These are phyloP conservation scores for Hypothenemus hampei DNA, from an alignment of 1,140 invertebrate genomes.

Conservation along the genomic window DNA sequence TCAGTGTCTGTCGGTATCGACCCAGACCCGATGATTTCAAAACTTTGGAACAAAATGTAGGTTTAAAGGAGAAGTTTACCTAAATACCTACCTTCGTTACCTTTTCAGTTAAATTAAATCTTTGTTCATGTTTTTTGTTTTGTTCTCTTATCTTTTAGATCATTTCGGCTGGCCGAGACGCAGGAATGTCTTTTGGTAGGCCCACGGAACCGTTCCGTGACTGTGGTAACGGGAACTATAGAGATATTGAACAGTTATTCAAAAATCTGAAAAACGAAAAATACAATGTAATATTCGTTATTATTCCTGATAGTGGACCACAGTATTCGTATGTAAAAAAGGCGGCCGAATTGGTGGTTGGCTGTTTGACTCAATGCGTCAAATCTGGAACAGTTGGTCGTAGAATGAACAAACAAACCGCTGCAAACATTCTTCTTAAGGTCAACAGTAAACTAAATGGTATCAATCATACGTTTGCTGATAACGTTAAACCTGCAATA, in stretches of 20 bases:
- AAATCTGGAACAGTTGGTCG: slow-evolving; percentile 54
- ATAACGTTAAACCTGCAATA: slow-evolving; percentile 35
- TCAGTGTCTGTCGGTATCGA: slow-evolving; percentile 21
- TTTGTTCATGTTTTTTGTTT: neutral
- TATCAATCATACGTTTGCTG: slow-evolving; percentile 63
- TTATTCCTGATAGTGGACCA: slow-evolving; percentile 46
- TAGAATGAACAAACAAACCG: slow-evolving; percentile 48
- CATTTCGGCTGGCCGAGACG: slow-evolving; percentile 10
- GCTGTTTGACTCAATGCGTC: slow-evolving; percentile 79
- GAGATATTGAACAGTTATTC: slow-evolving; percentile 27
- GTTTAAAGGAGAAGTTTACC: neutral
- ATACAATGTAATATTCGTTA: slow-evolving; percentile 51
- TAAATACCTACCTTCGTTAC: too few relatives aligned
- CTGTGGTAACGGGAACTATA: slow-evolving; percentile 2
- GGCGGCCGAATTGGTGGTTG: slow-evolving; percentile 65
- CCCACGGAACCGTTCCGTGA: slow-evolving; percentile 21
- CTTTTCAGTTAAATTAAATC: neutral
- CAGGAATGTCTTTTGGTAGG: slow-evolving; percentile 25
- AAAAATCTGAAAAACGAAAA: slow-evolving; percentile 27
- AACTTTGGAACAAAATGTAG: slow-evolving; percentile 32
- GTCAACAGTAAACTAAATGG: slow-evolving; percentile 71
- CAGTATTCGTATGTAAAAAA: slow-evolving; percentile 60
- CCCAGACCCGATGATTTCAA: slow-evolving; percentile 21
- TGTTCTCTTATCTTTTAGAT: slow-evolving; percentile 1
- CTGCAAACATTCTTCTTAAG: slow-evolving; percentile 76